Evolutionary conservation across 2,113 vertebrate genomes (phyloP), one percentile per base, ranked within the genome.

Genomic region (Phylloscopus trochilus): DNA sequence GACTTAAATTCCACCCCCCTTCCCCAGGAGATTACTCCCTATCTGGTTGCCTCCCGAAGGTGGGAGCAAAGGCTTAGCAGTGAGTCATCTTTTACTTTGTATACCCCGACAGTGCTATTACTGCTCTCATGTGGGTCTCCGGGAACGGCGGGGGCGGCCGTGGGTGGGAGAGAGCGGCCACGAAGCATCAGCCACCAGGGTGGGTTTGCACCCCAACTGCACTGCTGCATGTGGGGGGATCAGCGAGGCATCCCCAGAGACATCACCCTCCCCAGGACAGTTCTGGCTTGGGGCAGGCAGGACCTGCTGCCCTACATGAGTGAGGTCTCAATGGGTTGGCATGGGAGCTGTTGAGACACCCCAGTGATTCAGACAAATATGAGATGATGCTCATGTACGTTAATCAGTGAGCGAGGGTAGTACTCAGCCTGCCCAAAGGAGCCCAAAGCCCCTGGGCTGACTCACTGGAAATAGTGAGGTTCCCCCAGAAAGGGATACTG

Each of bases 31-130:
- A 96, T 90, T 89, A 52, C 82, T 95, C 75, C 87, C 72, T 93
- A 83, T 90, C 93, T 95, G 85, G 56, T 66, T 90, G 90, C 44
- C 66, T 97, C 86, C 53, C 3, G 28, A 91, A 95, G 77, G 95
- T 95, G 93, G 95, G 91, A 96, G 95, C 92, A 94, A 93, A 96
- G 91, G 86, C 95, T 95, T 49, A 21, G 8, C 77, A 53, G 64
- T 94, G 92, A 96, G 56, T 94, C 95, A 96, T 92, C 83, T 75
- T 83, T 77, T 39, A 82, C 85, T 93, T 18, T 74, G 79, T 86
- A 88, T 90, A 83, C 93, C 94, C 92, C 11, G 0, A 35, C 44
- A 75, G 56, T 72, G 80, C 88, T 93, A 46, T 81, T 90, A 63
- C 79, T 86, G 90, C 94, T 96, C 91, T 83, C 76, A 74, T 92